Conservation (phyloP, 2,888 invertebrate genomes). For the Marasmarcha lunaedactyla region DNA sequence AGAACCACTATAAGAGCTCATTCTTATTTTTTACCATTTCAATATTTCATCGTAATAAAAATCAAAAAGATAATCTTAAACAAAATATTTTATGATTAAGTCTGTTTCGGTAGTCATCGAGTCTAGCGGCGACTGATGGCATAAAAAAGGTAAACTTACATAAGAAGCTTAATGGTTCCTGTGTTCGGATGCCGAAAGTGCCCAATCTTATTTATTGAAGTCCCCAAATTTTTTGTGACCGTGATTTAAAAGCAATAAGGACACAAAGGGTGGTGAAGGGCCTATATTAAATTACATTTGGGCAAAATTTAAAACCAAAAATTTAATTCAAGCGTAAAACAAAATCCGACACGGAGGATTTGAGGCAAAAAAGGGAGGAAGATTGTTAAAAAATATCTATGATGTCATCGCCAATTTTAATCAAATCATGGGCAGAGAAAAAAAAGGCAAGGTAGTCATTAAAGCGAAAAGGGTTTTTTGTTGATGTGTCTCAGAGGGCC, state of each 20-base stretch:
- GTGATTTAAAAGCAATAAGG: conserved; percentile 38
- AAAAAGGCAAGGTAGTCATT: background rate
- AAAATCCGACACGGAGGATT: background rate
- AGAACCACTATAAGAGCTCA: too few species aligned
- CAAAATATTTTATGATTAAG: background rate
- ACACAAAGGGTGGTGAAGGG: conserved; percentile 35
- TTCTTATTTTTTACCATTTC: too few species aligned
- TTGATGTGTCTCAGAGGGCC: background rate
- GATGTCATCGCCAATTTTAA: background rate
- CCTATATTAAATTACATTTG: conserved; percentile 41
- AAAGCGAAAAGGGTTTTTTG: background rate
- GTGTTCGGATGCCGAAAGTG: conserved; percentile 29
- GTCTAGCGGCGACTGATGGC: background rate
- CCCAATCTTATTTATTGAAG: conserved; percentile 37
- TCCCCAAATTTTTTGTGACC: conserved; percentile 33
- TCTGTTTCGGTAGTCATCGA: background rate
- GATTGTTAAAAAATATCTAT: background rate
- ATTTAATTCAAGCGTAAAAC: background rate
- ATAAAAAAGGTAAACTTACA: background rate
- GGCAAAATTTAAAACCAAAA: conserved; percentile 11
- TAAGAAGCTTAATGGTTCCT: conserved; percentile 4
- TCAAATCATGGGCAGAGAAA: background rate
- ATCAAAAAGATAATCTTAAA: too few species aligned
- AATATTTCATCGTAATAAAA: too few species aligned
- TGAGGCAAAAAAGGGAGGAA: background rate